Conservation (phyloP, 2,797 vertebrate species). For the Gymnoscopelus microlampas region DNA sequence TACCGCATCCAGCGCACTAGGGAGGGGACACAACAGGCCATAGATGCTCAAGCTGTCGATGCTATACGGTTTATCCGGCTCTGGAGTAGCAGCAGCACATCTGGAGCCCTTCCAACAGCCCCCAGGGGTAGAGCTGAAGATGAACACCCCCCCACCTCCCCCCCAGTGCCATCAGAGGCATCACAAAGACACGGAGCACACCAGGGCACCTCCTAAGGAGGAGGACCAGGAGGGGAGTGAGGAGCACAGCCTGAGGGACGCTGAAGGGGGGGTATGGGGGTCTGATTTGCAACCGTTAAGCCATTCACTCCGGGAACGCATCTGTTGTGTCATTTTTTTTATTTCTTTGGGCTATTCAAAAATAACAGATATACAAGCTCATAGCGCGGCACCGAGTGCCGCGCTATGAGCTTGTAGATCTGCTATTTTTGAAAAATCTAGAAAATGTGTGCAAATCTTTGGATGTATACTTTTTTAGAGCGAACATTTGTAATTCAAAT, state of each 20-base stretch:
- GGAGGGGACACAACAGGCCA: constrained; percentile 11
- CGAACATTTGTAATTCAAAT: too few relatives aligned
- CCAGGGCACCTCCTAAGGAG: constrained; percentile 10
- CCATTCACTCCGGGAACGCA: too few relatives aligned
- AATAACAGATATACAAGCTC: too few relatives aligned
- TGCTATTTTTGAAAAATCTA: too few relatives aligned
- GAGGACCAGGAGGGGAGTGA: constrained; percentile 28
- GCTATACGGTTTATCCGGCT: constrained; percentile 10
- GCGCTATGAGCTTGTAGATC: too few relatives aligned
- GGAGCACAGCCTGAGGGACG: constrained; percentile 27
- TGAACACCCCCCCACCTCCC: constrained; percentile 36
- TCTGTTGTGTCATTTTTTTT: too few relatives aligned
- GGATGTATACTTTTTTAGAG: too few relatives aligned
- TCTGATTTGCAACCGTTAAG: constrained; percentile 55
- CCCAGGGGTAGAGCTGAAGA: constrained; percentile 50
- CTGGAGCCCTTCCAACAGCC: constrained; percentile 74
- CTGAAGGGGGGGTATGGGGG: neutral
- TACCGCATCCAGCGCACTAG: too few relatives aligned
- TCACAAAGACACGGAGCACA: constrained; percentile 28
- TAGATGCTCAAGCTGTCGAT: constrained; percentile 38
- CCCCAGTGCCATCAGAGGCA: constrained; percentile 24
- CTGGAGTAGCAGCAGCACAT: constrained; percentile 65
- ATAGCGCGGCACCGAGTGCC: too few relatives aligned
- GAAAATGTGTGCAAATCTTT: too few relatives aligned
- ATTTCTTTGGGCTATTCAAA: too few relatives aligned